Evolutionary conservation across 2,888 invertebrate genomes (phyloP), one percentile per base, ranked within the genome.

Genomic region (Nomada hirtipes): DNA sequence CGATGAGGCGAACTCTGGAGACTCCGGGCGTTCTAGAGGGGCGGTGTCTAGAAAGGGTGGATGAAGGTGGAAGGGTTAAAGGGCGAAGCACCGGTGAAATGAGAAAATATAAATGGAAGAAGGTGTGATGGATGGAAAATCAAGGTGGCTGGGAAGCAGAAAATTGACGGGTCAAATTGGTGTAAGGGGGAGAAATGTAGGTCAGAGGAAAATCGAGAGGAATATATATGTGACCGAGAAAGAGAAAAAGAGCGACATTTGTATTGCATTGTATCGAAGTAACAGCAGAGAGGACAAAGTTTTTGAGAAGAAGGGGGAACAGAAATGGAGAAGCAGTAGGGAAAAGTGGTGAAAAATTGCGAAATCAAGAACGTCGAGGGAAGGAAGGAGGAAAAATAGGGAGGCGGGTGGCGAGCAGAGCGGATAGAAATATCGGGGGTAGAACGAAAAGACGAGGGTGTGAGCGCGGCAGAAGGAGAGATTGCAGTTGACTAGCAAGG

Each of bases 401-500:
- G 64, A 52, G 64, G n/a, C n/a, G 64, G 60, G 59, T 52, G 11
- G 47, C 61, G 59, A 65, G 68, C 69, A 47, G 69, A 73, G 65
- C 72, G 63, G 74, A 55, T 77, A 69, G 75, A 75, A 76, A 69
- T 73, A 76, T 82, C 57, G 76, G 70, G 74, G 79, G 77, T 79
- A 70, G 82, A 76, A 72, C 75, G 79, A 65, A 79, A 64, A 76
- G 73, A 79, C 69, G 72, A 52, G 84, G 84, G 86, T 71, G 69
- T 72, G 84, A 82, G 79, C 68, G 47, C 61, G 83, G 76, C 75
- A 84, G 86, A 82, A 88, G 87, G 91, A 87, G 90, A 91, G 89
- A 91, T 91, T 90, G 91, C 90, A 89, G 89, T 86, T 89, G 91
- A 91, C 89, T 89, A 90, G 91, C 88, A 88, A 91, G 90, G 90